Evolutionary conservation across 2,888 invertebrate genomes (phyloP).

Genomic region (Adineta ricciae): DNA sequence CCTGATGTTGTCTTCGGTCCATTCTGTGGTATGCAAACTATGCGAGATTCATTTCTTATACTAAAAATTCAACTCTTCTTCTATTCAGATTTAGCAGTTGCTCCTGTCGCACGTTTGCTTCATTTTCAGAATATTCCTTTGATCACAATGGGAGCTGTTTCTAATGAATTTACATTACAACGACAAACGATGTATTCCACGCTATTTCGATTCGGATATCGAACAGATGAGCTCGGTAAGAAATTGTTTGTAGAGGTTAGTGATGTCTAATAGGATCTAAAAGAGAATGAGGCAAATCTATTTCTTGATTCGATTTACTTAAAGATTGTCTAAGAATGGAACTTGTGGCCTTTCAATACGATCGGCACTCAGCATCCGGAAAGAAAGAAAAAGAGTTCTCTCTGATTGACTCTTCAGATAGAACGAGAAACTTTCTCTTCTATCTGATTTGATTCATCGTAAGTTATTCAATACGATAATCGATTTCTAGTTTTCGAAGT

Average conservation of each 20-base stretch:
- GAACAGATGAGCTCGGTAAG: conserved; percentile 18
- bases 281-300: not conserved
- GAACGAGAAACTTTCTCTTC: not conserved
- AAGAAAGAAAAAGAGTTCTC: not conserved
- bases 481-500: not conserved
- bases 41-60: not conserved
- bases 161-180: conserved; percentile 42
- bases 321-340: not conserved
- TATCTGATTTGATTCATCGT: not conserved
- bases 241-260: not conserved
- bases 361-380: not conserved
- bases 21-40: not conserved
- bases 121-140: conserved; percentile 84
- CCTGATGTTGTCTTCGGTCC: conserved; percentile 19
- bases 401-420: not conserved
- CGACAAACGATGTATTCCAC: conserved; percentile 33
- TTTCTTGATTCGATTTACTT: not conserved
- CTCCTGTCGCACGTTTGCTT: conserved; percentile 75
- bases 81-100: conserved; percentile 56
- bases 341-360: not conserved
- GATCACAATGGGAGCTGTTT: conserved; percentile 58
- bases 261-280: not conserved
- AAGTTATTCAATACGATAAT: not conserved
- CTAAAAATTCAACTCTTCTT: too few species aligned
- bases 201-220: conserved; percentile 16